These are phyloP conservation scores for Dryas iulia DNA, from an alignment of 1,140 invertebrate genomes.

Conservation along the genomic window DNA sequence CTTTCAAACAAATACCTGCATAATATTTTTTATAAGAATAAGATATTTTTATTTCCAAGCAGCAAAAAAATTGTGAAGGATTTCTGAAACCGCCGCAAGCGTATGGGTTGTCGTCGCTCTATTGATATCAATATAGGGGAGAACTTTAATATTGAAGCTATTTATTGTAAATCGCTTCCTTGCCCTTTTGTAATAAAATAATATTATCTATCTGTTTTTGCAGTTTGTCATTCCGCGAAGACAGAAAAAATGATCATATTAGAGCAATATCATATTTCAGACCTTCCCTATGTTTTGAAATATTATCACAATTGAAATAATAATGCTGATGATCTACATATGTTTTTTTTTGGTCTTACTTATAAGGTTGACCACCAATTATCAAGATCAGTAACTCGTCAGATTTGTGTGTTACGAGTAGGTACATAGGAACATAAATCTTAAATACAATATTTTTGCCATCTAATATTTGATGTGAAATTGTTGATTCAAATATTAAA, in stretches of 20 bases:
- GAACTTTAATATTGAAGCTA: conserved; percentile 77
- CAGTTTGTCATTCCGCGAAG: conserved; percentile 21
- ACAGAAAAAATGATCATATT: conserved; percentile 15
- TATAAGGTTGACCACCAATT: no score
- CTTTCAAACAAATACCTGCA: no score
- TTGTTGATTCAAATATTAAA: not conserved
- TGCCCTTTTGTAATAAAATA: conserved; percentile 57
- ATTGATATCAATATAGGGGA: conserved; percentile 76
- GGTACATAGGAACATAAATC: no score
- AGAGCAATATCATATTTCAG: not conserved
- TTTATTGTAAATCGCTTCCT: conserved; percentile 76
- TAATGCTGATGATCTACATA: no score
- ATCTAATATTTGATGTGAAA: no score
- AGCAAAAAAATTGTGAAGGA: conserved; percentile 44
- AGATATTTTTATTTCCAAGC: not conserved
- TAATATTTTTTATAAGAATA: not conserved
- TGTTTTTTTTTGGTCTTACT: no score
- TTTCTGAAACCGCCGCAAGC: conserved; percentile 61
- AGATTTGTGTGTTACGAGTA: no score
- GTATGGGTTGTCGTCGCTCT: conserved; percentile 60
- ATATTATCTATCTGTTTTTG: conserved; percentile 39
- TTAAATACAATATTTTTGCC: no score
- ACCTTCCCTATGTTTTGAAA: not conserved
- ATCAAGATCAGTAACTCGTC: no score
- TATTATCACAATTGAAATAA: not conserved